phyloP scores from a whole-genome alignment of 2,888 invertebrate genomes.

The Lumbricus terrestris region DNA sequence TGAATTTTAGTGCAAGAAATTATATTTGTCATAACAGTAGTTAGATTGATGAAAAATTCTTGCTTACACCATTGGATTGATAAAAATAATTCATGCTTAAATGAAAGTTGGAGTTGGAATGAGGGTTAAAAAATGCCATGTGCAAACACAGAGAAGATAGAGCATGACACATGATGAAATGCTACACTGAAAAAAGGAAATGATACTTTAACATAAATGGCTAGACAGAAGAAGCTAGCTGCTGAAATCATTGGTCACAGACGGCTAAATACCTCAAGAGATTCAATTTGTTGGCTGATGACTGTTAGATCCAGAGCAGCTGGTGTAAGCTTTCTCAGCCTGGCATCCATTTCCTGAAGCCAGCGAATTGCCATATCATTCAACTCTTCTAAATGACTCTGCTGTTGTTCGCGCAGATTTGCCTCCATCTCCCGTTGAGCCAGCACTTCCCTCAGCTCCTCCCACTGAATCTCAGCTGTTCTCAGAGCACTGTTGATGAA shows the following conservation, averaged over 20 bases:
- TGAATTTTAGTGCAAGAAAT: no score
- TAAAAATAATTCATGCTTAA: no score
- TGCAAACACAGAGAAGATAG: neutral
- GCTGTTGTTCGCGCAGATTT: conserved; percentile 80
- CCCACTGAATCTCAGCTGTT: conserved; percentile 43
- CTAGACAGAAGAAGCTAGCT: neutral
- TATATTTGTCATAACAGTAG: no score
- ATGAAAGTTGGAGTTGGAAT: no score
- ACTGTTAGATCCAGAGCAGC: conserved; percentile 85
- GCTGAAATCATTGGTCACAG: neutral
- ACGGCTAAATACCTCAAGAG: conserved; percentile 45
- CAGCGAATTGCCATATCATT: conserved; percentile 81
- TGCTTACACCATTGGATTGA: no score
- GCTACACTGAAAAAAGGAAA: neutral
- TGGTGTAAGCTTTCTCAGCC: conserved; percentile 74
- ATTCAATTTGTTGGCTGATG: conserved; percentile 74
- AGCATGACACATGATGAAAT: neutral
- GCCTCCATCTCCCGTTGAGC: conserved; percentile 82
- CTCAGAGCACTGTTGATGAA: conserved; percentile 49
- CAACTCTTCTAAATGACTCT: conserved; percentile 79
- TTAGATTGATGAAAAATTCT: no score
- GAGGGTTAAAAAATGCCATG: no score
- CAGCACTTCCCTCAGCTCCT: conserved; percentile 67
- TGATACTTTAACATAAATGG: neutral
- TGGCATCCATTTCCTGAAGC: conserved; percentile 77